phyloP scores from a whole-genome alignment of 2,113 vertebrate genomes.

The Micronycteris hirsuta region DNA sequence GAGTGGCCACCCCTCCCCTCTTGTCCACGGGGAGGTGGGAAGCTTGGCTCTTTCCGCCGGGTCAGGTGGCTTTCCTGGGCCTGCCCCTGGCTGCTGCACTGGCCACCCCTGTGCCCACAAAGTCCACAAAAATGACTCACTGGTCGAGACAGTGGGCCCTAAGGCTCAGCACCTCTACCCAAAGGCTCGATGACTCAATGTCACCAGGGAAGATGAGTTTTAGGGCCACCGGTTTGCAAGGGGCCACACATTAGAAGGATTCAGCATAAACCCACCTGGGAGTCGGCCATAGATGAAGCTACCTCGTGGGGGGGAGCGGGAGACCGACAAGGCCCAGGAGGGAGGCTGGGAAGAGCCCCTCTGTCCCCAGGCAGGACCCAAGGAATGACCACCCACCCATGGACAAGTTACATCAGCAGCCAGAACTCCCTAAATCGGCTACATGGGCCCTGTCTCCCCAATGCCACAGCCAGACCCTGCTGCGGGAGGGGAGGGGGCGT shows the following conservation, averaged over 20 bases:
- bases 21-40: background rate
- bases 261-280: background rate
- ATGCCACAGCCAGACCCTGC: accelerated
- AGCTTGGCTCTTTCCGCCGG: too few relatives aligned
- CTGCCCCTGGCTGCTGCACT: too few relatives aligned
- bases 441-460: background rate
- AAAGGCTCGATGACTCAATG: too few relatives aligned
- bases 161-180: accelerated
- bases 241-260: background rate
- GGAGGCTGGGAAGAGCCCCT: background rate
- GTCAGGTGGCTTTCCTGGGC: background rate
- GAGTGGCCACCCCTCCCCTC: background rate
- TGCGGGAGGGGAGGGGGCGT: accelerated
- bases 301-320: background rate
- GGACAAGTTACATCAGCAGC: background rate
- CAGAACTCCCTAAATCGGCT: background rate
- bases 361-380: background rate
- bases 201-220: background rate
- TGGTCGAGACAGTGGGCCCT: background rate
- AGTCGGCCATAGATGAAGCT: background rate
- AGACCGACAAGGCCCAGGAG: background rate
- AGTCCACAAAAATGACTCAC: background rate
- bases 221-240: background rate
- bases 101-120: too few relatives aligned
- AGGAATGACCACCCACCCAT: background rate